phyloP scores from a whole-genome alignment of 2,113 vertebrate species.

The Dryoscopus gambensis region DNA sequence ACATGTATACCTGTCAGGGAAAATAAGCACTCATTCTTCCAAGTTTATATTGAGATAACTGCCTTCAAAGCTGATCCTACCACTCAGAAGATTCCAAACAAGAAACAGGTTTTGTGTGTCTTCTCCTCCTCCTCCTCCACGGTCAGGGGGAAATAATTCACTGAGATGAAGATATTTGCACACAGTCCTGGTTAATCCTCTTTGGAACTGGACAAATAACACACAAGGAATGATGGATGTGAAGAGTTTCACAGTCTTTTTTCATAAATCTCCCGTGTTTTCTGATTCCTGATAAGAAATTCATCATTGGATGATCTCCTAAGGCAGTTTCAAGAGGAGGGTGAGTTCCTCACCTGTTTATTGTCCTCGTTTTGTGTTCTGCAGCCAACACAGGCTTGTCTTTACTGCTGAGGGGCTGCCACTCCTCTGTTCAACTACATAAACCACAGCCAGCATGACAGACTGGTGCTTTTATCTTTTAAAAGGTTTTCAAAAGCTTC shows the following conservation, averaged over 20 bases:
- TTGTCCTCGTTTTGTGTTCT: background rate
- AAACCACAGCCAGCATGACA: background rate
- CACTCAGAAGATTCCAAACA: background rate
- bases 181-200: background rate
- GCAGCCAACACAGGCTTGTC: background rate
- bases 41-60: background rate
- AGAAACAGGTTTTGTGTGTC: background rate
- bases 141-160: background rate
- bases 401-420: background rate
- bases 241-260: background rate
- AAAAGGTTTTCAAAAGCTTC: slow-evolving; percentile 32
- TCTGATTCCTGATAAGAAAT: background rate
- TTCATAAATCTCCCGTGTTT: background rate
- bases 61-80: background rate
- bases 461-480: slow-evolving; percentile 32
- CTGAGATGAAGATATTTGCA: background rate
- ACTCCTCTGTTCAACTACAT: background rate
- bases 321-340: background rate
- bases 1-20: background rate
- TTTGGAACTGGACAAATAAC: background rate
- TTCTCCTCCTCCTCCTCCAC: background rate
- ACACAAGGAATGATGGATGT: background rate
- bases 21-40: background rate
- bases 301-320: background rate
- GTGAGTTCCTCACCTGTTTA: background rate